phyloP scores from a whole-genome alignment of 2,113 vertebrate species.

The Callorhinus ursinus region DNA sequence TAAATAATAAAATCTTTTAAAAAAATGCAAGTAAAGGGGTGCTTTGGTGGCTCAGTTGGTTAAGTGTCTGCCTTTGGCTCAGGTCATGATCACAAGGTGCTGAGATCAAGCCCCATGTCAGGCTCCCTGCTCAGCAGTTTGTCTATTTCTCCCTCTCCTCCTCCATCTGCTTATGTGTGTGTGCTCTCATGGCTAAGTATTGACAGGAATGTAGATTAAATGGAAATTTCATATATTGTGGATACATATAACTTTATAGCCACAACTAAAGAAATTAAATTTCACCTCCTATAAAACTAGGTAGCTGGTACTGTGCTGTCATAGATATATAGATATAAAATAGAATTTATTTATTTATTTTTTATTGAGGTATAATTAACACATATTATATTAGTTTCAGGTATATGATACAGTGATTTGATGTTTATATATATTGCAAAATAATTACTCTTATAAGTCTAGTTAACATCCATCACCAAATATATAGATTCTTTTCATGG shows the following conservation, averaged over 20 bases:
- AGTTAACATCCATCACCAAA: neutral
- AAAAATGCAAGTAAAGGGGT: neutral
- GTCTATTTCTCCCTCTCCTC: neutral
- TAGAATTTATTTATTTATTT: neutral
- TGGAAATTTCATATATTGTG: neutral
- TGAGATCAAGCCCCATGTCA: too few species aligned
- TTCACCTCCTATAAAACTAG: neutral
- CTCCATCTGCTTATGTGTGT: neutral
- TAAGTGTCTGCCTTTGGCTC: neutral
- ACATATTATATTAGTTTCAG: neutral
- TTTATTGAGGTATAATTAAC: neutral
- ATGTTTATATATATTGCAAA: neutral
- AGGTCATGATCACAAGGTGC: neutral
- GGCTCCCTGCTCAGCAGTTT: neutral
- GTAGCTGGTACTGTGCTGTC: neutral
- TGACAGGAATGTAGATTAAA: neutral
- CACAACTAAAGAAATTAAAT: neutral
- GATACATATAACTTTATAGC: neutral
- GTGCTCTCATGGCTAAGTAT: neutral
- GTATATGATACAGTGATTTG: neutral
- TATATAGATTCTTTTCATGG: neutral
- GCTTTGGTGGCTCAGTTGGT: neutral
- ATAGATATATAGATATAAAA: neutral
- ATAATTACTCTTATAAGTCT: neutral
- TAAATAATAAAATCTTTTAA: too few species aligned